These are phyloP conservation scores for Hyperoplus immaculatus DNA, from an alignment of 2,797 vertebrate genomes.

Conservation along the genomic window DNA sequence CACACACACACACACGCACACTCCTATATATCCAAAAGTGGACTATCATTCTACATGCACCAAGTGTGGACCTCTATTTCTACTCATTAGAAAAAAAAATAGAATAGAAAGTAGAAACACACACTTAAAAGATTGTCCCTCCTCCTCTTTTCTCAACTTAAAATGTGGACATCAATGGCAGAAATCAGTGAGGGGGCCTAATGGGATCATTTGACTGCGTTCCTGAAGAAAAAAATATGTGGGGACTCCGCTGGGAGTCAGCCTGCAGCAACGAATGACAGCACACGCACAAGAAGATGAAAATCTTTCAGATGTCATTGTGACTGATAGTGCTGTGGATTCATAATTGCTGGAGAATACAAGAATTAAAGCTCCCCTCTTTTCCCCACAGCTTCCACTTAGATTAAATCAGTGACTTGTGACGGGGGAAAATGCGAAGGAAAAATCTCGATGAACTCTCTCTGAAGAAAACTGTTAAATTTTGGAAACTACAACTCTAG, in stretches of 20 bases:
- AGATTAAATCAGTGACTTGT: constrained; percentile 42
- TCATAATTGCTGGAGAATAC: constrained; percentile 55
- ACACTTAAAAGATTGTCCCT: neutral
- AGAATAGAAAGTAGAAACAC: too few species aligned
- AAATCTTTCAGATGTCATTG: constrained; percentile 54
- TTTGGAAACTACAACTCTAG: constrained; percentile 27
- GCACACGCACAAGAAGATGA: constrained; percentile 44
- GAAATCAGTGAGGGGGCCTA: constrained; percentile 45
- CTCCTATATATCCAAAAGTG: neutral
- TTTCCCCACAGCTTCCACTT: constrained; percentile 52
- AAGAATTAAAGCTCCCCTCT: constrained; percentile 30
- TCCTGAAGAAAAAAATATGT: constrained; percentile 34
- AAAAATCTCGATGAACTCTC: constrained; percentile 38
- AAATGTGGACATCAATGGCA: constrained; percentile 50
- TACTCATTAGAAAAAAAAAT: too few species aligned
- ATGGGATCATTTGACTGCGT: constrained; percentile 62
- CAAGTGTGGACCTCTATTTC: too few species aligned
- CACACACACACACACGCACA: constrained; percentile 19
- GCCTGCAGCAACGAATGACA: constrained; percentile 57
- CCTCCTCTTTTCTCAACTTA: constrained; percentile 23
- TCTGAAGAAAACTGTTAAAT: constrained; percentile 37
- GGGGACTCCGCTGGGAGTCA: constrained; percentile 45
- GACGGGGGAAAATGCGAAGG: neutral
- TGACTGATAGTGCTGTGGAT: constrained; percentile 53
- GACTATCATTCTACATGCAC: too few species aligned